Evolutionary conservation across 2,113 vertebrate genomes (phyloP), one percentile per base, ranked within the genome.

Genomic region (Psilopsiagon aurifrons): DNA sequence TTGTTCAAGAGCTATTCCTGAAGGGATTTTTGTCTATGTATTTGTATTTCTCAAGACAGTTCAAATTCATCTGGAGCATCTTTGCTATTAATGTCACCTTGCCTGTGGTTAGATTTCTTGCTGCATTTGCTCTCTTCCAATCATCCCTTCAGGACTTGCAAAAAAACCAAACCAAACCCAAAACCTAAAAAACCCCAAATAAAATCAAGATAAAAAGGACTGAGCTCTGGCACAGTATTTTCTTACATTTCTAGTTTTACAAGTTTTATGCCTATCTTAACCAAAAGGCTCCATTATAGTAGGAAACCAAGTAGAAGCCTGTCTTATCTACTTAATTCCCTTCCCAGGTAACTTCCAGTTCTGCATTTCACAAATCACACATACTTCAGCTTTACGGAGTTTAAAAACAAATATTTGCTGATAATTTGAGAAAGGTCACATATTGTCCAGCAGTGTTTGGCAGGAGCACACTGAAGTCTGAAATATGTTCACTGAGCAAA

Each of bases 71-170:
- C 59, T 81, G 46, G 37, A 90, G 83, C 68, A 78, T 93, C 75
- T 93, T 90, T 67, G 68, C 85, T 43, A 76, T 55, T 86, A 86
- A 86, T 63, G 88, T 92, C 86, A 88, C 80, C 69, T 95, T 92
- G 86, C 71, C 88, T 67, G 23, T n/a, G 25, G 80, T 62, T 49
- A 92, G 27, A 76, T 74, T 91, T 85, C 87, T 85, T 87, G 74
- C 44, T 87, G 83, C 82, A 92, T 89, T 84, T 84, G 29, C 39
- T 47, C 55, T 84, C 39, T 88, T 73, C 60, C 66, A 49, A 60
- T 52, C n/a, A 89, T 2, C 22, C 14, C 22, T 79, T 77, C 13
- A 17, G 37, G 46, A 80, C 37, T 4, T 28, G 22, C 2, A 7
- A 47, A 69, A 54, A 85, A 67, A 39, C 39, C 39, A 39, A 39